Base-by-base conservation (phyloP, 2,797 vertebrate species). In the Myotis daubentonii region DNA sequence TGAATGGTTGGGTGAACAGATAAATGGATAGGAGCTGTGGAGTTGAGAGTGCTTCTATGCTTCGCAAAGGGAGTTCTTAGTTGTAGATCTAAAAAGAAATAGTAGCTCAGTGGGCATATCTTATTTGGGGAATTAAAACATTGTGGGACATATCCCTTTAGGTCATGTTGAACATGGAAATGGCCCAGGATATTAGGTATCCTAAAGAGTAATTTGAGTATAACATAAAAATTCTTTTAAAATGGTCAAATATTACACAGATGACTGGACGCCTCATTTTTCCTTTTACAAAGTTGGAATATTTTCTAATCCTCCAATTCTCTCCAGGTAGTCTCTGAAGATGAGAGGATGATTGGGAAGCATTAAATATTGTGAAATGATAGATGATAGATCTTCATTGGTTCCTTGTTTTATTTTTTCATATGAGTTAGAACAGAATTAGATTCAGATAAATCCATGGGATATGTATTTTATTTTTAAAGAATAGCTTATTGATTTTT, bases 391-490 rank as follows among this genome's bases (percentile, higher is more conserved):
- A 23, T 23, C 38, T 55, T 68, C 25, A 22, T 57, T 51, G 9
- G 28, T 36, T 92, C 12, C 1, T 20, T 80, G 19, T 44, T 87
- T 87, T 89, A 47, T 84, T 90, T 88, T 60, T 70, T 70, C 33
- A 23, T 83, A 86, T 89, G 85, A 71, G 7, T 57, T 55, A 80
- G 55, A 85, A 51, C 78, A 70, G 78, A 95, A 66, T 80, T 94
- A 36, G 53, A 76, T 80, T 93, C n/a, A 36, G 57, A 70, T 84
- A 90, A 81, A 78, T 68, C 51, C 30, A 41, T 41, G 8, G 11
- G 9, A 60, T 86, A 47, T 49, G 65, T 33, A 20, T 68, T 68
- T 68, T 68, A 33, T 36, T 68, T 33, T 33, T 19, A 20, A 68
- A 68, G n/a, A 68, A 19, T 20, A 68, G n/a, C 17, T 65, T 68